Conservation (phyloP, 2,888 invertebrate species). For the Polydrusus pterygomalis region DNA sequence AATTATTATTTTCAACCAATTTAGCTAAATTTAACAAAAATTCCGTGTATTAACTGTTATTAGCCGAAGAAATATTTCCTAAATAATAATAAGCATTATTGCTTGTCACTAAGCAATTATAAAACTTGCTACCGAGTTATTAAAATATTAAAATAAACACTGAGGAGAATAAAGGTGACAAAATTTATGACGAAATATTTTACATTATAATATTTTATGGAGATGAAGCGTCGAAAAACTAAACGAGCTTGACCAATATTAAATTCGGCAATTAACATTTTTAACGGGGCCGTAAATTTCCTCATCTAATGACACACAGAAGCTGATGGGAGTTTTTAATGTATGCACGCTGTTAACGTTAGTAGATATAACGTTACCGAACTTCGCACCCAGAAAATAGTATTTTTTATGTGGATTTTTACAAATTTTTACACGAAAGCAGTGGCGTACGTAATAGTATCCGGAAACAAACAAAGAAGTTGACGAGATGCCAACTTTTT, state of each 20-base stretch:
- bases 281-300: constrained; percentile 17
- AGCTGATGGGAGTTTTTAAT: constrained; percentile 21
- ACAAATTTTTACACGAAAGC: too few relatives aligned
- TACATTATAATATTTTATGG: constrained; percentile 21
- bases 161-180: constrained; percentile 23
- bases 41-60: background rate
- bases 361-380: background rate
- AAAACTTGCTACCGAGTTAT: constrained; percentile 6
- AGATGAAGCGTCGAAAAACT: constrained; percentile 18
- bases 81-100: background rate
- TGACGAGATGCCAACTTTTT: too few relatives aligned
- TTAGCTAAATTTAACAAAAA: background rate
- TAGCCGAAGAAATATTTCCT: background rate
- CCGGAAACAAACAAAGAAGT: too few relatives aligned
- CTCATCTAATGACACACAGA: constrained; percentile 27
- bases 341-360: constrained; percentile 13
- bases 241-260: constrained; percentile 29
- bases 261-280: constrained; percentile 30
- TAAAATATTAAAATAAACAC: constrained; percentile 23
- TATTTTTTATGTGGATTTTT: too few relatives aligned
- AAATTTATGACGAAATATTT: constrained; percentile 25
- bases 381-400: too few relatives aligned
- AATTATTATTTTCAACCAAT: constrained; percentile 1
- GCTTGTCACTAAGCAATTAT: constrained; percentile 8
- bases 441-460: too few relatives aligned